phyloP scores from a whole-genome alignment of 1,140 invertebrate species.

The Eupristina koningsbergeri region DNA sequence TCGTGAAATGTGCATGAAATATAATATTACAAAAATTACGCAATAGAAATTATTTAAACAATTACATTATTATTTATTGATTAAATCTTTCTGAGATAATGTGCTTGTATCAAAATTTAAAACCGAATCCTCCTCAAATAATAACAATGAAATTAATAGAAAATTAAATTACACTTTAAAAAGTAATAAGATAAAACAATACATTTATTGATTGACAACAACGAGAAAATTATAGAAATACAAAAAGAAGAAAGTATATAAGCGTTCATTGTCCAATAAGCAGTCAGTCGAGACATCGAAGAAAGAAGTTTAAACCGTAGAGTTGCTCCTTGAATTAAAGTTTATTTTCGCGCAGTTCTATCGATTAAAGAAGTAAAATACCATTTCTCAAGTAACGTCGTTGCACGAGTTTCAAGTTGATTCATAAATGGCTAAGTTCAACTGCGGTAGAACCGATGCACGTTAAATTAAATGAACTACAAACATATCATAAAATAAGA shows the following conservation, averaged over 20 bases:
- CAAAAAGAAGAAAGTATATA: neutral
- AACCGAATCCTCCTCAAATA: too few relatives aligned
- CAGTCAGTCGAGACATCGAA: neutral
- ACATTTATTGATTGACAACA: neutral
- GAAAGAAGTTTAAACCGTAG: neutral
- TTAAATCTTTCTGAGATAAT: too few relatives aligned
- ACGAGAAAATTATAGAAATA: neutral
- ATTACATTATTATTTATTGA: too few relatives aligned
- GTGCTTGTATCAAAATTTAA: too few relatives aligned
- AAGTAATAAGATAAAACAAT: neutral
- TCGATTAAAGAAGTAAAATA: neutral
- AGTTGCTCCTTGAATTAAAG: neutral
- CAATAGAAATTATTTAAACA: too few relatives aligned
- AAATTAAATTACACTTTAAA: neutral
- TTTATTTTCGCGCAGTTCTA: conserved; percentile 24
- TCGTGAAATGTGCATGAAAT: too few relatives aligned
- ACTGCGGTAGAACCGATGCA: neutral
- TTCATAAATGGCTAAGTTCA: conserved; percentile 26
- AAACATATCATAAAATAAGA: too few relatives aligned
- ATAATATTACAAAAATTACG: too few relatives aligned
- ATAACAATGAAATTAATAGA: neutral
- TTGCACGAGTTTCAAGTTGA: conserved; percentile 13
- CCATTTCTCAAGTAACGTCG: neutral
- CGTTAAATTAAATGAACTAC: neutral
- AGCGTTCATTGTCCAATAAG: conserved; percentile 3